Percentiles rank a stretch among this genome's conserved stretches.
These are phyloP conservation scores for Dolomedes plantarius DNA, from an alignment of 2,888 invertebrate species.

Conservation along the genomic window DNA sequence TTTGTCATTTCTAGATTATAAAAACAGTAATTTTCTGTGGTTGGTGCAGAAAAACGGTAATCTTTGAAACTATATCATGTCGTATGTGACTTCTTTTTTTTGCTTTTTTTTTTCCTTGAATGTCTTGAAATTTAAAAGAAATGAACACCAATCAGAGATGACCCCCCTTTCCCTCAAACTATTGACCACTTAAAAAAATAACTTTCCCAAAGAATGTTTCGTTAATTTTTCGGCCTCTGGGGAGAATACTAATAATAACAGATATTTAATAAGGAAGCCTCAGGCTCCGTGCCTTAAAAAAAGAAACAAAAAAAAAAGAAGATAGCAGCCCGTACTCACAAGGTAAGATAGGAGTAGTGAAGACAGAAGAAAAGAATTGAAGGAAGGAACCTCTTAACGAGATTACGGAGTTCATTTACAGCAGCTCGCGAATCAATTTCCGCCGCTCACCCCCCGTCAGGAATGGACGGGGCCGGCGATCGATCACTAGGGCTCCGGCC, in stretches of 20 bases:
- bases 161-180: neutral
- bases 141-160: neutral
- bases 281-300: neutral
- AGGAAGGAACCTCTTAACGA: constrained; percentile 67
- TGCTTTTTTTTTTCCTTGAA: too few relatives aligned
- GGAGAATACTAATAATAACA: constrained; percentile 27
- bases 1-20: too few relatives aligned
- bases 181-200: constrained; percentile 1
- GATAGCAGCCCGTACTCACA: constrained; percentile 3
- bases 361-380: constrained; percentile 48
- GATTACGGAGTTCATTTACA: constrained; percentile 70
- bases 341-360: constrained; percentile 46
- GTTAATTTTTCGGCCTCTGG: constrained; percentile 4
- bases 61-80: too few relatives aligned
- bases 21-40: too few relatives aligned
- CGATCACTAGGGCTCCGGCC: constrained; percentile 54
- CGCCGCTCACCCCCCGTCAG: constrained; percentile 51
- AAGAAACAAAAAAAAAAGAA: neutral
- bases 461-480: constrained; percentile 63
- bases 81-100: too few relatives aligned
- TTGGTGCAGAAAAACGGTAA: too few relatives aligned
- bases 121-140: neutral
- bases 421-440: constrained; percentile 70
- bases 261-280: constrained; percentile 18
- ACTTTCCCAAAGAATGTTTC: constrained; percentile 4